These are phyloP conservation scores for Hemicentrotus pulcherrimus DNA, from an alignment of 35 echinoderm and acorn worm species.

Conservation along the genomic window DNA sequence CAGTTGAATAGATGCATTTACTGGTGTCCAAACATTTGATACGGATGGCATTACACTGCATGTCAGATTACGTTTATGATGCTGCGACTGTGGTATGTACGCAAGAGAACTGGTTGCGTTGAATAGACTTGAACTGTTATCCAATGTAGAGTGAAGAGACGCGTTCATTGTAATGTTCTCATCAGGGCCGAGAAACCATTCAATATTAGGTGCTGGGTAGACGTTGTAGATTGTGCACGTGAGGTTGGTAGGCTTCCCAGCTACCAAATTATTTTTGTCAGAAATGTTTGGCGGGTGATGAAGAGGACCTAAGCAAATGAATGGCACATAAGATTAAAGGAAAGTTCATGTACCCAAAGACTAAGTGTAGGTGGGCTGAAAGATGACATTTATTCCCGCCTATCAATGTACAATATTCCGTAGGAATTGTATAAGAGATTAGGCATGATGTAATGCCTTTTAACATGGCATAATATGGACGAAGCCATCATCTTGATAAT, in stretches of 20 bases:
- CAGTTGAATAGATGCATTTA: neutral
- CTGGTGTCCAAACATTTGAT: neutral
- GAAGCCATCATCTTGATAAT: too few relatives aligned
- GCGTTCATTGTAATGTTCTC: neutral
- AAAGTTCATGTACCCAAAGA: too few relatives aligned
- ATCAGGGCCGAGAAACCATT: neutral
- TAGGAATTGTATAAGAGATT: too few relatives aligned
- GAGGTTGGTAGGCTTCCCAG: neutral
- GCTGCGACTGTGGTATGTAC: neutral
- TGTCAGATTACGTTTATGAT: neutral
- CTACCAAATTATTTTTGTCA: neutral
- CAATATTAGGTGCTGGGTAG: neutral
- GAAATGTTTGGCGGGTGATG: neutral
- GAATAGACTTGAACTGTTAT: neutral
- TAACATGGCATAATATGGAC: too few relatives aligned
- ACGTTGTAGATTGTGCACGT: neutral
- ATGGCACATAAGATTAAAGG: too few relatives aligned
- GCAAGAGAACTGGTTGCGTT: neutral
- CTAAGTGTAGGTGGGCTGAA: too few relatives aligned
- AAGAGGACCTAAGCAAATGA: neutral
- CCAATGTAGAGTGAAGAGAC: neutral
- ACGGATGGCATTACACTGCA: neutral
- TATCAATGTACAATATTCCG: too few relatives aligned
- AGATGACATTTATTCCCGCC: too few relatives aligned
- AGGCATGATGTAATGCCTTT: too few relatives aligned